These are phyloP conservation scores for Tokudaia muenninki DNA, from an alignment of 2,797 vertebrate genomes.

Conservation along the genomic window DNA sequence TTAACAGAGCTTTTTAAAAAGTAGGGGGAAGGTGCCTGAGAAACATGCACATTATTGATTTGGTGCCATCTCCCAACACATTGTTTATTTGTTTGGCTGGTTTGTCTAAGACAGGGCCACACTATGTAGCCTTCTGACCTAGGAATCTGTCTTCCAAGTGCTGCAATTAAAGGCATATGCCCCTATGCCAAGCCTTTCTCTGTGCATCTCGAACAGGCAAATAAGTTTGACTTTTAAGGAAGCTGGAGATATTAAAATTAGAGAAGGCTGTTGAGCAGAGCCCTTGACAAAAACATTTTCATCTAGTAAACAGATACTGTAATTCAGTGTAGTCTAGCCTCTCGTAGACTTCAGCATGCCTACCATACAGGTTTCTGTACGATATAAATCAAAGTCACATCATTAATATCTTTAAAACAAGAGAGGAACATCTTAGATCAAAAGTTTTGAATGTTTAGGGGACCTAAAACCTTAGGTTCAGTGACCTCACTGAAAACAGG, in stretches of 20 bases:
- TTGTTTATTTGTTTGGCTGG: neutral
- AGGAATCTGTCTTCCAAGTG: neutral
- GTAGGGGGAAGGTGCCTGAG: neutral
- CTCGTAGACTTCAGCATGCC: neutral
- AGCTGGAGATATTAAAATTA: constrained; percentile 24
- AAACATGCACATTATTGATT: neutral
- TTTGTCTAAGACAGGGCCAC: neutral
- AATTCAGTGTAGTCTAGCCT: neutral
- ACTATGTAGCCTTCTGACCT: neutral
- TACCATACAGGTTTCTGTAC: neutral
- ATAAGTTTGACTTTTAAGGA: neutral
- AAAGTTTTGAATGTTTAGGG: neutral
- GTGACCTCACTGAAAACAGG: no score
- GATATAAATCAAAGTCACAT: constrained; percentile 17
- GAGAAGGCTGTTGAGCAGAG: neutral
- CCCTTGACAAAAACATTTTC: neutral
- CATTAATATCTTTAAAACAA: constrained; percentile 23
- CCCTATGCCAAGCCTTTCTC: neutral
- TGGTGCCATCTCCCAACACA: neutral
- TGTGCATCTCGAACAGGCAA: neutral
- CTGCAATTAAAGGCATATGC: neutral
- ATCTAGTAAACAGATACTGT: neutral
- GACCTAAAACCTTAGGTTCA: neutral
- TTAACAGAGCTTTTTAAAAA: neutral
- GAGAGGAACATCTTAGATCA: constrained; percentile 19